phyloP scores from a whole-genome alignment of 35 echinoderm and acorn worm genomes.

The Apostichopus japonicus region DNA sequence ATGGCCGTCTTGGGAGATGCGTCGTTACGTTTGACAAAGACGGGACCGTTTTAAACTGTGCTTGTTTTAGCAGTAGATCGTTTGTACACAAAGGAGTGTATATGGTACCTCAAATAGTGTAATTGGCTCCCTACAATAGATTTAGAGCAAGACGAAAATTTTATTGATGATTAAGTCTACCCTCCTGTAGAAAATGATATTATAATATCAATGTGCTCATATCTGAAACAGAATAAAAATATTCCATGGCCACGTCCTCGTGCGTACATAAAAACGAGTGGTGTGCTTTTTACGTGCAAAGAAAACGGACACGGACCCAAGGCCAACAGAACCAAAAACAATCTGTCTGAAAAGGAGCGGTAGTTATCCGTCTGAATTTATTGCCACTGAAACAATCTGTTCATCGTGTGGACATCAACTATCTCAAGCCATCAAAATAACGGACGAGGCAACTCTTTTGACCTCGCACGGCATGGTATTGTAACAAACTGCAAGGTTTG shows the following conservation, averaged over 20 bases:
- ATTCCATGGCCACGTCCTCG: background rate
- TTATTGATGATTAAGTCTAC: background rate
- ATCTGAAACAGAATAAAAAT: background rate
- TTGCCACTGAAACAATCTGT: background rate
- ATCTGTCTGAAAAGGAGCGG: too few relatives aligned
- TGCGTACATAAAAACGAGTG: background rate
- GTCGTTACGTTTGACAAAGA: constrained; percentile 25
- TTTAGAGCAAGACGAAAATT: background rate
- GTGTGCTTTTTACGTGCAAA: too few relatives aligned
- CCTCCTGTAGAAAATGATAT: background rate
- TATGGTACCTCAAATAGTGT: background rate
- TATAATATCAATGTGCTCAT: background rate
- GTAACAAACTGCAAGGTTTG: constrained; percentile 29
- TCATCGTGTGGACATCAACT: background rate
- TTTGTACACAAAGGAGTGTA: constrained; percentile 26
- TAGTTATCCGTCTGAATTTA: background rate
- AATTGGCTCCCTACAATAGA: background rate
- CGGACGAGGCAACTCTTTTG: constrained; percentile 8
- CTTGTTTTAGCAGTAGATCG: background rate
- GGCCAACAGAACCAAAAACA: too few relatives aligned
- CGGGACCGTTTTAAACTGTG: background rate
- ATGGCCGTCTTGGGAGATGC: constrained; percentile 36
- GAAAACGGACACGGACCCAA: too few relatives aligned
- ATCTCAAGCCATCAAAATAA: background rate
- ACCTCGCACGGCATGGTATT: background rate